Evolutionary conservation across 2,113 vertebrate genomes (phyloP), one percentile per base, ranked within the genome.

Genomic region (Acinonyx jubatus): DNA sequence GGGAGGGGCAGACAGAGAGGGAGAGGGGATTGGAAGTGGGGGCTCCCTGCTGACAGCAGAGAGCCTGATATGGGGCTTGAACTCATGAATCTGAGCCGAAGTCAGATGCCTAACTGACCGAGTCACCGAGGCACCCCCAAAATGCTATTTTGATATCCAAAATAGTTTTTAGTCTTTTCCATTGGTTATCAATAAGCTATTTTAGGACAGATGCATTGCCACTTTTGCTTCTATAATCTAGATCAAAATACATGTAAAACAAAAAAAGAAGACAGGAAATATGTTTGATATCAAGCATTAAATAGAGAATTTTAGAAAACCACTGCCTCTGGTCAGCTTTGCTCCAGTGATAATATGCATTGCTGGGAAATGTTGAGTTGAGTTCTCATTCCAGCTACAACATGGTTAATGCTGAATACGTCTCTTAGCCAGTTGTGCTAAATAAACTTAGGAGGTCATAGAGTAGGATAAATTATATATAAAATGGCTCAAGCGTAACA

Each of bases 251-350:
- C 6, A 36, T 55, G 15, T 87, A 92, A 4, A 41, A 45, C 45
- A 45, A 52, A 69, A 89, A 95, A 88, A 16, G 66, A 79, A 38
- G 4, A 73, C 25, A 89, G 63, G 15, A 50, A 81, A 41, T 80
- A 89, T 89, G 38, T 84, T 93, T 93, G 6, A 55, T 89, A 95
- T 89, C 41, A 95, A 89, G 15, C 18, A 88, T 84, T 91, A 91
- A 84, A 63, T 80, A 36, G 68, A 55, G 15, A 81, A 13, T 91
- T 36, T 69, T 91, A 74, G 45, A 90, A 92, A 96, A 76, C 11
- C 63, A 93, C n/a, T 55, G 38, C 21, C 50, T 91, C 29, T 85
- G 85, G 41, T 50, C 57, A 94, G 92, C 61, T 27, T 18, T 81
- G 27, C n/a, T 80, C 7, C 57, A 57, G 45, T 48, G 80, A 87